Base-by-base conservation (phyloP, 2,888 invertebrate genomes). In the Helicoverpa assulta region DNA sequence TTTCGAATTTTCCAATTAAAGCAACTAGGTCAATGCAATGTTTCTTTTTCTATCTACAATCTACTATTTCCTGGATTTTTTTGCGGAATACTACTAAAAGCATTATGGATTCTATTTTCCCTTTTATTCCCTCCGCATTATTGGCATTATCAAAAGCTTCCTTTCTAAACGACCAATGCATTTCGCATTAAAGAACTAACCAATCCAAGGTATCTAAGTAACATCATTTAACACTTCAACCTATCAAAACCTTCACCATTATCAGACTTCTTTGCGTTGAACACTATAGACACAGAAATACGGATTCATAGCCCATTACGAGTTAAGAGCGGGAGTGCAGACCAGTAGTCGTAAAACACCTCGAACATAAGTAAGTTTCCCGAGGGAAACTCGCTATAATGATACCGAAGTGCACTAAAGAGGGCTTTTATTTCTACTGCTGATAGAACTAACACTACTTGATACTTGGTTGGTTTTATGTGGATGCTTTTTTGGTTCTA, bases 301-400 rank as follows among this genome's bases (percentile, higher is more conserved):
- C 50, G 43, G 57, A 63, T 77, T 73, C 73, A 63, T 77, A 51
- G 51, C 16, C 73, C 66, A 60, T 74, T 57, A 78, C 60, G 50
- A 57, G 14, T 53, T 43, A 57, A 56, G 60, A 57, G 56, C 52
- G 56, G 65, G 73, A 78, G 60, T 65, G 37, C 53, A 73, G 19
- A 51, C 5, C 19, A 37, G 19, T n/a, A 52, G 60, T 66, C 78
- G 78, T 75, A 78, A 78, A 75, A 57, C 57, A 50, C 60, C 43
- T 53, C 29, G 14, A 40, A 77, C 59, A 16, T 77, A 77, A 21
- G 63, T 26, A 76, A 50, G 26, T 26, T 33, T 12, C 52, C 43
- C n/a, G 40, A 4, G 50, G 53, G 53, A 54, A 26, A 0, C 33
- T 43, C 33, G 21, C 47, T 51, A 4, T 43, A 43, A 43, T 16